Evolutionary conservation across 2,888 invertebrate genomes (phyloP), one percentile per base, ranked within the genome.

Genomic region (Stenodera caucasica): DNA sequence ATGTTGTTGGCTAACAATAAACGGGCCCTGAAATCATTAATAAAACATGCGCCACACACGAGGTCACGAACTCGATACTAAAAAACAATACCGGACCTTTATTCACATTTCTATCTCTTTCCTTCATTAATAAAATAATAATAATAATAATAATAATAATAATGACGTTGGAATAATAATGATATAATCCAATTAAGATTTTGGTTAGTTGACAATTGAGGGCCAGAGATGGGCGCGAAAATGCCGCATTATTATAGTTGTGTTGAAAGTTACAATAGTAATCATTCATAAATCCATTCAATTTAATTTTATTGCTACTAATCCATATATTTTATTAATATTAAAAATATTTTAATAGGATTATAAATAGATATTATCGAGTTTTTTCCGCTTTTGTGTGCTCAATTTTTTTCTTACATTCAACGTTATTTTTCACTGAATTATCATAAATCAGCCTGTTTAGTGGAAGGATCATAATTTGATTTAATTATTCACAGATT

Each of bases 31-130:
- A 63, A 59, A 59, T 69, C 67, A 70, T 71, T 71, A 69, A 67
- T 66, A 67, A 66, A 65, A 56, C 57, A 58, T 60, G 62, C 63
- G 65, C 68, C 68, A 70, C 68, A 69, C 68, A 68, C 68, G 67
- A 67, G 66, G 65, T 69, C 69, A 69, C 67, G 69, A 69, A 63
- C 62, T 63, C 40, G 18, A 40, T 40, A 40, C 55, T 50, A 63
- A 55, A 55, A 55, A 51, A 63, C 62, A 63, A 63, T 59, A 49
- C 37, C 53, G 40, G 49, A 56, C 62, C 59, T 63, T 57, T 58
- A 61, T 61, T 61, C 58, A 55, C 55, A 49, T 55, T 40, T 40
- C 37, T 15, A 40, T 40, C 37, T 40, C 37, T 40, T 40, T 40
- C 37, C 37, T 40, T 40, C 37, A 40, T 40, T 40, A 40, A 40